These are phyloP conservation scores for Aplysina aerophoba DNA, from an alignment of 37 sponge, comb jelly and placozoan genomes.

Conservation along the genomic window DNA sequence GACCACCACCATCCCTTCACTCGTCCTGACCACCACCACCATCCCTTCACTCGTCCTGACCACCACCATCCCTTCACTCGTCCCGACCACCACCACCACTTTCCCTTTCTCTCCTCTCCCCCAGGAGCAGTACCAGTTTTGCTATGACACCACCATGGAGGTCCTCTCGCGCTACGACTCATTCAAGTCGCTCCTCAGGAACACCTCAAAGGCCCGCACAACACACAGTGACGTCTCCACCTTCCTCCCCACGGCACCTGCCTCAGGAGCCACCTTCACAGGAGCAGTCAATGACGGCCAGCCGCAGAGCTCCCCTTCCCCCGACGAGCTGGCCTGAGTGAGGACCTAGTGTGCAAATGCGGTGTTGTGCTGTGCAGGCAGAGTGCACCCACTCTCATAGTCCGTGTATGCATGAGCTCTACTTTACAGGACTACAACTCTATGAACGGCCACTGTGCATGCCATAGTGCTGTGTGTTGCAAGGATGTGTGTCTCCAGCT, in stretches of 20 bases:
- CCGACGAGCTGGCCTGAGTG: no score
- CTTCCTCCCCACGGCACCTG: slow-evolving; percentile 6
- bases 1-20: background rate
- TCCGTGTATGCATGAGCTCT: no score
- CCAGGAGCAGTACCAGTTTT: slow-evolving; percentile 87
- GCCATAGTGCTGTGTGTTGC: no score
- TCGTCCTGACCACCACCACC: background rate
- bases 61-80: background rate
- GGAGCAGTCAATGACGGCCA: no score
- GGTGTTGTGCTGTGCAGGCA: no score
- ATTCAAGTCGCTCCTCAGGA: slow-evolving; percentile 12
- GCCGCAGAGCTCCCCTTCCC: no score
- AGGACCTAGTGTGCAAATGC: no score
- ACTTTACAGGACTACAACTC: no score
- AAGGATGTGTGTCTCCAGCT: no score
- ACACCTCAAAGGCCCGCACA: slow-evolving; percentile 1
- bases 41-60: background rate
- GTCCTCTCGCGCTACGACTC: slow-evolving; percentile 43
- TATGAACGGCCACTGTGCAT: no score
- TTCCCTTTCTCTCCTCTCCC: background rate
- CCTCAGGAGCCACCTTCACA: slow-evolving; percentile 16
- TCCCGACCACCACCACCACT: background rate
- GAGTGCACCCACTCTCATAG: no score
- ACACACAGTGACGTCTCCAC: background rate
- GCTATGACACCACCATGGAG: slow-evolving; percentile 67